Conservation (phyloP, 2,113 vertebrate genomes). For the Oryzias javanicus region DNA sequence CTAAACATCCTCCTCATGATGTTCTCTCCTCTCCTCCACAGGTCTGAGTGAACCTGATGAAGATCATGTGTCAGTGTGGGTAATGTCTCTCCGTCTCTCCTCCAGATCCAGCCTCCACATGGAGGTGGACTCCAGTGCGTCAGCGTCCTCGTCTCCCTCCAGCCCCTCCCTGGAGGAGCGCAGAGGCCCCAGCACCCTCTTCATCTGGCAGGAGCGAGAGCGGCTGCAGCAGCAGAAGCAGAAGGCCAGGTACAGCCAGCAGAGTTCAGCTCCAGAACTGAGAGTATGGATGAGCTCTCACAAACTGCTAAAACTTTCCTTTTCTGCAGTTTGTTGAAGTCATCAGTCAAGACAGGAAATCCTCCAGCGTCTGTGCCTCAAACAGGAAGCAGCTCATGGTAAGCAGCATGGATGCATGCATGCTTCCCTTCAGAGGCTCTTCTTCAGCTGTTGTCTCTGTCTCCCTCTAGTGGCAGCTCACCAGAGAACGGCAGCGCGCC, state of each 20-base stretch:
- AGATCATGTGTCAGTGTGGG: too few relatives aligned
- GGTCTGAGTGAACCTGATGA: too few relatives aligned
- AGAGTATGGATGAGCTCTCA: not conserved
- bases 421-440: too few relatives aligned
- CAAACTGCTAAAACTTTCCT: conserved; percentile 19
- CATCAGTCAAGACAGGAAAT: conserved; percentile 77
- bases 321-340: conserved; percentile 77
- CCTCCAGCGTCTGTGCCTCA: conserved; percentile 44
- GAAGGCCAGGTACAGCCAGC: conserved; percentile 59
- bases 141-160: conserved; percentile 37
- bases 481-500: conserved; percentile 58
- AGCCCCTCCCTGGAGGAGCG: conserved; percentile 76
- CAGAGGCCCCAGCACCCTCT: conserved; percentile 79
- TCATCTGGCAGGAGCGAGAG: conserved; percentile 88
- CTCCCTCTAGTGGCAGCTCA: conserved; percentile 71
- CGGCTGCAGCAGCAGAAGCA: conserved; percentile 72
- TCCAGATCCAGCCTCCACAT: conserved; percentile 41
- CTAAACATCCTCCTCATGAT: too few relatives aligned
- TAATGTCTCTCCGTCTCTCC: not conserved
- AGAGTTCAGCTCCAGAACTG: too few relatives aligned
- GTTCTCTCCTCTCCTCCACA: too few relatives aligned
- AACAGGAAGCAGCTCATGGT: conserved; percentile 79
- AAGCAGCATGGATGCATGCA: conserved; percentile 12
- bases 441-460: conserved; percentile 36
- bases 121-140: conserved; percentile 23